phyloP scores from a whole-genome alignment of 2,113 vertebrate genomes.

The Spermophilus dauricus region DNA sequence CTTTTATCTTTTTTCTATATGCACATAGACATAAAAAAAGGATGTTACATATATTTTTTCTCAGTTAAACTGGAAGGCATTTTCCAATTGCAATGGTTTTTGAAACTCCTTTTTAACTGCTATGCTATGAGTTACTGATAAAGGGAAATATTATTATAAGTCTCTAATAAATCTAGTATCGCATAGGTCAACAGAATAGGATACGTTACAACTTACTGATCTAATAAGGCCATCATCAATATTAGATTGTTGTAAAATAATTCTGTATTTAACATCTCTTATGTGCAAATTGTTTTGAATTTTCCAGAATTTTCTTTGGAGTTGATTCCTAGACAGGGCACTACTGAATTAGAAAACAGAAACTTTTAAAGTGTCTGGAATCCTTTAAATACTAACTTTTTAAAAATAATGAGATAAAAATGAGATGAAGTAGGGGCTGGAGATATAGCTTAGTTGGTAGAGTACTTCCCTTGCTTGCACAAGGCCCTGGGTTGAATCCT shows the following conservation, averaged over 20 bases:
- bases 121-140: background rate
- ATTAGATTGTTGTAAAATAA: background rate
- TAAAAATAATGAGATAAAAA: background rate
- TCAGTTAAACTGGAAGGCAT: background rate
- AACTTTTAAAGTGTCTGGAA: background rate
- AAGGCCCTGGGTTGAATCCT: too few relatives aligned
- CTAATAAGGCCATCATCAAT: background rate
- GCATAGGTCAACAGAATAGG: background rate
- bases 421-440: background rate
- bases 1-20: background rate
- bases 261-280: background rate
- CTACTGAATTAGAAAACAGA: background rate
- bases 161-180: slow-evolving; percentile 15
- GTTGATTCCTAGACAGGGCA: background rate
- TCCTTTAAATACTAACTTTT: too few relatives aligned
- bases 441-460: too few relatives aligned
- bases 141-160: background rate
- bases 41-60: background rate
- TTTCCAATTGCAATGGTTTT: background rate
- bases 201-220: background rate
- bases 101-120: background rate
- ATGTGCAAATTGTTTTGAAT: background rate
- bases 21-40: slow-evolving; percentile 14
- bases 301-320: background rate
- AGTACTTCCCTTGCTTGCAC: too few relatives aligned